A percentile compares a stretch with the other conserved stretches of the same genome.
These are phyloP conservation scores for Pseudomyrmex flavicornis DNA, from an alignment of 1,140 invertebrate species.

Conservation along the genomic window DNA sequence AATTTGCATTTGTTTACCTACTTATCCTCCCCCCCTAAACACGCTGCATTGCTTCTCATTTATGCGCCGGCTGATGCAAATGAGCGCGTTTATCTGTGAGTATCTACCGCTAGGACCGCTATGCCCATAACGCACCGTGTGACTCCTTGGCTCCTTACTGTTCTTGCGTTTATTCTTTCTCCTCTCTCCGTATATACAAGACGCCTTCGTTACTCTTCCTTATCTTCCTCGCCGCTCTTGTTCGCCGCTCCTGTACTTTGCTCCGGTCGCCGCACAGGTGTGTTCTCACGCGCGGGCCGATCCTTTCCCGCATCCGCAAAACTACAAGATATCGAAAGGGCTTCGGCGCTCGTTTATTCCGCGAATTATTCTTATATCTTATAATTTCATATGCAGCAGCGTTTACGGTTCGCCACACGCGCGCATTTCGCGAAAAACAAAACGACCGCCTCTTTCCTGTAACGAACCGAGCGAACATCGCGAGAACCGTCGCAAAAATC, in stretches of 20 bases:
- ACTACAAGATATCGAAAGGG: constrained; percentile 30
- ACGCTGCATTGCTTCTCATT: constrained; percentile 64
- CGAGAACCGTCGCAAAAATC: constrained; percentile 5
- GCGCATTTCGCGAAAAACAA: not conserved
- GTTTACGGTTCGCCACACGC: not conserved
- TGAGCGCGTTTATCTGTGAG: constrained; percentile 70
- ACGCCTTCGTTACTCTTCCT: constrained; percentile 42
- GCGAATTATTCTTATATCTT: not conserved
- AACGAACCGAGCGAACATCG: constrained; percentile 12
- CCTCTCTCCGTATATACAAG: not conserved
- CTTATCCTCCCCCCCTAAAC: constrained; percentile 2
- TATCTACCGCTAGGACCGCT: constrained; percentile 80
- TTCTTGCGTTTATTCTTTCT: constrained; percentile 69
- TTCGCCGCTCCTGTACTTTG: constrained; percentile 20
- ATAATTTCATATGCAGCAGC: constrained; percentile 33
- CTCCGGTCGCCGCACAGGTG: not conserved
- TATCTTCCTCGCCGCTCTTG: constrained; percentile 20
- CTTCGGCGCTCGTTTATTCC: not conserved
- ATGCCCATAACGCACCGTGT: constrained; percentile 75
- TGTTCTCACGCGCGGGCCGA: constrained; percentile 26
- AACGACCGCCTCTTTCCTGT: not conserved
- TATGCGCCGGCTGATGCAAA: constrained; percentile 75
- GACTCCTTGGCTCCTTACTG: constrained; percentile 77
- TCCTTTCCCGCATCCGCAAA: constrained; percentile 12
- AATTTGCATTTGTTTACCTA: constrained; percentile 55